Evolutionary conservation across 2,797 vertebrate genomes (phyloP).

Genomic region (Scleropages formosus): DNA sequence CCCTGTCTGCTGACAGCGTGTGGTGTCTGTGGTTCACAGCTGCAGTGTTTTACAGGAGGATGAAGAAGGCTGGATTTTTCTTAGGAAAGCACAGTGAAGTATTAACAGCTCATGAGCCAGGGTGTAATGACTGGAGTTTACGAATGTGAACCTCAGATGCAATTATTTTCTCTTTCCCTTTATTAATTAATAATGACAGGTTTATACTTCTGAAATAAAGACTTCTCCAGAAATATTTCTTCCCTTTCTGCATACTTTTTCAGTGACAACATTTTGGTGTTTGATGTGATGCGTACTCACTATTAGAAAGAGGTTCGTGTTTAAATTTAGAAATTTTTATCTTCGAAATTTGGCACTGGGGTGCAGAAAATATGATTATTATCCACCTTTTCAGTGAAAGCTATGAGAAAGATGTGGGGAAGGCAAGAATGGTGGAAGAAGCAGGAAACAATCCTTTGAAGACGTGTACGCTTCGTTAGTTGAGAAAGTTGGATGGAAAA

Average conservation of each 20-base stretch:
- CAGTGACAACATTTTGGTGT: neutral
- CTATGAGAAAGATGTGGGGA: neutral
- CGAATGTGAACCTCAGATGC: neutral
- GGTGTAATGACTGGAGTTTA: neutral
- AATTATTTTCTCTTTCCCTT: neutral
- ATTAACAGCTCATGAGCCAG: neutral
- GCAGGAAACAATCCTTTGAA: neutral
- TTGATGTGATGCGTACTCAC: neutral
- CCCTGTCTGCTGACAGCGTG: constrained; percentile 8
- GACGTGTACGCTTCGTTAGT: neutral
- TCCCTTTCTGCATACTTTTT: too few species aligned
- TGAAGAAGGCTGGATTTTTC: neutral
- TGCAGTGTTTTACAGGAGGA: neutral
- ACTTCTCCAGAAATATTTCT: neutral
- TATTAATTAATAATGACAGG: neutral
- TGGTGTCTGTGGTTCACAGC: constrained; percentile 2
- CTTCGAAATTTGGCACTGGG: neutral
- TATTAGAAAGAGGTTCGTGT: neutral
- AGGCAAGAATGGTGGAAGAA: neutral
- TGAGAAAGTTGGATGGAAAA: neutral
- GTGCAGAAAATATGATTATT: neutral
- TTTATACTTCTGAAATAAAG: neutral
- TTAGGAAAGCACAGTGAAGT: neutral
- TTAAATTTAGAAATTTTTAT: neutral
- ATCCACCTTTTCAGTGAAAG: neutral